These are phyloP conservation scores for Montipora cactus DNA, from an alignment of 64 coral and sea anemone species.

Conservation along the genomic window DNA sequence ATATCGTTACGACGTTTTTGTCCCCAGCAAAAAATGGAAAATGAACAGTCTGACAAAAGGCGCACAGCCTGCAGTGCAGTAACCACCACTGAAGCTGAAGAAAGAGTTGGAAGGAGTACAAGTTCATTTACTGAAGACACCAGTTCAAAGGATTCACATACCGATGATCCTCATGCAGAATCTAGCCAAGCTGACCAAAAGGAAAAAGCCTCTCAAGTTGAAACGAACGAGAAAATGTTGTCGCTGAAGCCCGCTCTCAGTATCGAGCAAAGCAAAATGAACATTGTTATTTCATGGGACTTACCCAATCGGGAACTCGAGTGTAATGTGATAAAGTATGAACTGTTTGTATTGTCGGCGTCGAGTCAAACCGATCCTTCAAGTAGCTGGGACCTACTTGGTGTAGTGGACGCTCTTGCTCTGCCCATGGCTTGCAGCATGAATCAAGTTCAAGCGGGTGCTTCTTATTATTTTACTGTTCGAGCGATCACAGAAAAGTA, in stretches of 20 bases:
- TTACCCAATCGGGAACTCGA: not conserved
- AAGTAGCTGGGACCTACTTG: not conserved
- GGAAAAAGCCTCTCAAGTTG: not conserved
- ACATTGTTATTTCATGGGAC: slow-evolving; percentile 29
- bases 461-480: slow-evolving; percentile 17
- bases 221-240: not conserved
- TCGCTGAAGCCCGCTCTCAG: not conserved
- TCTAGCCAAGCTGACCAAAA: not conserved
- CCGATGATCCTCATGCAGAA: not conserved
- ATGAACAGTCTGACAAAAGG: not conserved
- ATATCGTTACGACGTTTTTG: too few relatives aligned
- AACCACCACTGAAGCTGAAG: not conserved
- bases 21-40: not conserved
- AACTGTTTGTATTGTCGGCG: slow-evolving; percentile 18
- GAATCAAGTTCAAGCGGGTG: slow-evolving; percentile 7
- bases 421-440: slow-evolving; percentile 38
- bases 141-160: not conserved
- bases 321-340: slow-evolving; percentile 33
- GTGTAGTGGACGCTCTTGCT: slow-evolving; percentile 6
- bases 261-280: not conserved
- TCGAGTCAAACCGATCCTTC: not conserved
- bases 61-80: not conserved
- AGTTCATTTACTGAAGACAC: not conserved
- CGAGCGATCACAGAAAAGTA: slow-evolving; percentile 12
- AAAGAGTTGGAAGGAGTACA: not conserved